Evolutionary conservation across 1,140 invertebrate genomes (phyloP), one percentile per base, ranked within the genome.

Genomic region (Drosophila ohnishii): DNA sequence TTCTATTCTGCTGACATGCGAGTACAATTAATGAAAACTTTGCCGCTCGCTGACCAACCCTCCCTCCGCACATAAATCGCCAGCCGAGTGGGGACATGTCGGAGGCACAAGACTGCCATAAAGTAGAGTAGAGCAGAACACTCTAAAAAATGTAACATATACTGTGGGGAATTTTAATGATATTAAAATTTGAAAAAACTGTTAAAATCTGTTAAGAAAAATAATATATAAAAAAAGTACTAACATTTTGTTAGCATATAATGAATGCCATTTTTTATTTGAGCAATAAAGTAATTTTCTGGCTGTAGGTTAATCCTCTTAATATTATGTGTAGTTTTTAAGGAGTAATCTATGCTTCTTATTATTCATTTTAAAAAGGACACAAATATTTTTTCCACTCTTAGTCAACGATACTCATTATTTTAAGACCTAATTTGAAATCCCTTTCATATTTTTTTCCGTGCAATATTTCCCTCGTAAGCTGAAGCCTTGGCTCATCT

Each of bases 1-100:
- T 39, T 66, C 37, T 37, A 63, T 64, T 57, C 55, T 69, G 57
- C 81, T 78, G 82, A 78, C 73, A 85, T 67, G 65, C 50, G 74
- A 85, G 78, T 63, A 77, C 65, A 58, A 72, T 71, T 77, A 77
- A 77, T 77, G 75, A 77, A 77, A 77, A 77, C 74, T 77, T 77
- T 77, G n/a, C 65, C 34, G 47, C 50, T 76, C 50, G 61, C 57
- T 76, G 75, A 69, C 73, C 69, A 59, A 35, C 34, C 48, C 48
- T 32, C 64, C 64, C 64, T 37, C 32, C 42, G 40, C 30, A 50
- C 78, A 82, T 86, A 86, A 86, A 87, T 86, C 71, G 82, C 77
- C 75, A 42, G 61, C 45, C 80, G 62, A 79, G 48, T 44, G 75
- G 65, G 53, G 78, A 61, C 35, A 44, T 34, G 53, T 62, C 77